Base-by-base conservation (phyloP, 2,797 vertebrate genomes). In the Helostoma temminkii region DNA sequence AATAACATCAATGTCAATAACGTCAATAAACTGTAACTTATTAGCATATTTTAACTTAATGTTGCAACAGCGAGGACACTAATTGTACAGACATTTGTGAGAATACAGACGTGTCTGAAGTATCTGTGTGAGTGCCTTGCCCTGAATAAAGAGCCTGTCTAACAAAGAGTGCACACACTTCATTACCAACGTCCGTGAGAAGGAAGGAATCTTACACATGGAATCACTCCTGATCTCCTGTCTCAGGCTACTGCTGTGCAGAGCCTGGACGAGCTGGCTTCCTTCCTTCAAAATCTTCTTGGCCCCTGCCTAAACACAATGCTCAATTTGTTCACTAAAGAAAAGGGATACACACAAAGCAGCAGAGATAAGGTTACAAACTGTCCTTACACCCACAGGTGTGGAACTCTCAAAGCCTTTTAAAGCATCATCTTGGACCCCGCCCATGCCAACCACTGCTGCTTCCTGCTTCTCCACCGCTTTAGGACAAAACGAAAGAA, bases 301-400 rank as follows among this genome's bases (percentile, higher is more conserved):
- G 80, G 81, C 83, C 85, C 66, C 83, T 88, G 82, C 84, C 85
- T 90, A 81, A 92, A 93, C 90, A 94, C 91, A 93, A 92, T 93
- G 91, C 90, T 82, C 87, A 94, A 93, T 95, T 94, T 94, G 91
- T 94, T 94, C 93, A 91, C 81, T 92, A 88, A 94, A 93, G 93
- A 95, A 91, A 92, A 93, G 85, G 91, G 90, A 93, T 90, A 84
- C 74, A 67, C 63, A 92, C 91, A 93, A 91, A 88, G 10, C 62
- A 9, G 3, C 65, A 84, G 73, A 96, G 95, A 95, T 95, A 95
- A 94, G 91, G 94, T 96, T 96, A 92, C 93, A 93, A 88, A 87
- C 90, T 94, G 93, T 93, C 93, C 71, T 93, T 90, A 91, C 83
- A 91, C 67, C 87, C 92, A 92, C 94, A 96, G 94, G 93, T 95